Base-by-base conservation (phyloP, 2,888 invertebrate genomes). In the Salpingus planirostris region DNA sequence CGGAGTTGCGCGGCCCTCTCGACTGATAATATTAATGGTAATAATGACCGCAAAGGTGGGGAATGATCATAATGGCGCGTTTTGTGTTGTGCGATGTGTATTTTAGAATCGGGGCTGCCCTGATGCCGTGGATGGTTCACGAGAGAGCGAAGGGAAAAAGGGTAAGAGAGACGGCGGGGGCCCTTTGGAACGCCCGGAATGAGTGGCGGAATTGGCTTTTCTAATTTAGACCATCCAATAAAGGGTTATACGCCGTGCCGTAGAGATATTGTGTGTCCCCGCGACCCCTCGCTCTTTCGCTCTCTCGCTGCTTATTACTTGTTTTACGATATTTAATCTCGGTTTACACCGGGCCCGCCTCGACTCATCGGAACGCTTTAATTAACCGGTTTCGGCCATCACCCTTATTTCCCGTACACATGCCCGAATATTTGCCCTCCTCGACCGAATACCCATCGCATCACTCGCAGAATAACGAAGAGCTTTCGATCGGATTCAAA, bases 161-260 rank as follows among this genome's bases (percentile, higher is more conserved):
- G n/a, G n/a, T n/a, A n/a, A n/a, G n/a, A n/a, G n/a, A n/a, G n/a
- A n/a, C n/a, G n/a, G n/a, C n/a, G n/a, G n/a, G n/a, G n/a, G n/a
- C n/a, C n/a, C n/a, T 47, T 46, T 51, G 53, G 55, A 47, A 55
- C 50, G 54, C 48, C 43, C 35, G 54, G 54, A 52, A 56, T 55
- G 55, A 52, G 53, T 50, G 46, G 50, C 50, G 55, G 54, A 57
- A 60, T 60, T 59, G 58, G 59, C 59, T 59, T 58, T 60, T 60
- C 59, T 58, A 59, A 60, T 60, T 60, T 58, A 56, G 52, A 55
- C 56, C 55, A 49, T 55, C 55, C 54, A 57, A 56, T 58, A 58
- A 59, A 57, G 59, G 59, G 58, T 59, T 57, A 46, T 38, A 41
- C 42, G 41, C 37, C 29, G 35, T 33, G 23, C 23, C 23, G 11